Conservation (phyloP, 2,113 vertebrate genomes). For the Haemorhous mexicanus region DNA sequence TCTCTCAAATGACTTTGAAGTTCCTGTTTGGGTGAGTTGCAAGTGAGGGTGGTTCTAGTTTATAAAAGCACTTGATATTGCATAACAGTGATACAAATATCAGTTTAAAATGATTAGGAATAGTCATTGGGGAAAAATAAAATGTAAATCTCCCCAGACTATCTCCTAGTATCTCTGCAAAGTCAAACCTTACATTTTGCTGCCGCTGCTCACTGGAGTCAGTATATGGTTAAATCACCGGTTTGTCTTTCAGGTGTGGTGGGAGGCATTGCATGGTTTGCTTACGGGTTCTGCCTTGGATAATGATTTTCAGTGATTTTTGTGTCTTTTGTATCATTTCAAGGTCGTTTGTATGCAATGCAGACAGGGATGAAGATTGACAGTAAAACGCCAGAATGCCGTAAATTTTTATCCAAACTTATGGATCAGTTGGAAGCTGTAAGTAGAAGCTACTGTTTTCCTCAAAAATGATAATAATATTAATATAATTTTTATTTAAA, state of each 20-base stretch:
- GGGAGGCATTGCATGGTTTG: background rate
- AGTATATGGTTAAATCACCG: background rate
- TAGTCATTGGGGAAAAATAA: background rate
- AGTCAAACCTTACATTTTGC: background rate
- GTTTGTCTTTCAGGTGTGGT: background rate
- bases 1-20: background rate
- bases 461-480: background rate
- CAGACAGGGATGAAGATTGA: conserved; percentile 98
- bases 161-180: background rate
- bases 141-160: background rate
- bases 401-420: conserved; percentile 92
- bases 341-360: conserved; percentile 95
- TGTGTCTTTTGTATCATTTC: conserved; percentile 22
- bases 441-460: conserved; percentile 66
- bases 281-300: background rate
- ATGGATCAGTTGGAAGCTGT: conserved; percentile 98
- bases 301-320: background rate
- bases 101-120: background rate
- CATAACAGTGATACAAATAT: background rate
- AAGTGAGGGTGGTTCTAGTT: background rate
- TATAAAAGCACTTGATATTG: background rate
- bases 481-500: background rate
- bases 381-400: conserved; percentile 92
- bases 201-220: background rate
- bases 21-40: background rate